phyloP scores from a whole-genome alignment of 2,113 vertebrate species.

The Perccottus glenii region DNA sequence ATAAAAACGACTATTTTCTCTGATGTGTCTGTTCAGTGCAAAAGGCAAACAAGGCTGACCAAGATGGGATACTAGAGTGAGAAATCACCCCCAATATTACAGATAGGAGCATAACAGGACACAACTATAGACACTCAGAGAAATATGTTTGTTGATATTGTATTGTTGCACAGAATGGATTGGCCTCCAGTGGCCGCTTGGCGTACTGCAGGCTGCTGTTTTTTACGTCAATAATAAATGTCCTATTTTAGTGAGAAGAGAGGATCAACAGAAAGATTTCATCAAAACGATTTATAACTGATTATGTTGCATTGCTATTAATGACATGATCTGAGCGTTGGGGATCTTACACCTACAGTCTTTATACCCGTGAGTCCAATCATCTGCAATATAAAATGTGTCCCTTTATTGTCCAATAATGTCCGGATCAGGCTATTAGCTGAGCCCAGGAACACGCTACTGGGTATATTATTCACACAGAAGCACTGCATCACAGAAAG shows the following conservation, averaged over 20 bases:
- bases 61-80: background rate
- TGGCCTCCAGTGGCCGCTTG: background rate
- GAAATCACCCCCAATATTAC: background rate
- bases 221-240: conserved; percentile 3
- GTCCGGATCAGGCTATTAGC: conserved; percentile 56
- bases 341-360: conserved; percentile 23
- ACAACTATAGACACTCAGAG: background rate
- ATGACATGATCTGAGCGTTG: conserved; percentile 19
- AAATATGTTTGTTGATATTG: background rate
- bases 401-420: conserved; percentile 62
- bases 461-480: conserved; percentile 61
- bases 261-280: background rate
- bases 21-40: background rate
- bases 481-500: conserved; percentile 67
- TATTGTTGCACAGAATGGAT: conserved; percentile 1
- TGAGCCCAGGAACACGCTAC: background rate
- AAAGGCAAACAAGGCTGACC: background rate
- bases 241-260: conserved; percentile 8
- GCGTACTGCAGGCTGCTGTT: background rate
- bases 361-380: conserved; percentile 55
- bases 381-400: conserved; percentile 53
- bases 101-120: background rate
- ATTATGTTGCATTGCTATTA: background rate
- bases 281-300: conserved; percentile 12
- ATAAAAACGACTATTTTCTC: too few relatives aligned